These are phyloP conservation scores for Melopsittacus undulatus DNA, from an alignment of 2,797 vertebrate genomes.

Conservation along the genomic window DNA sequence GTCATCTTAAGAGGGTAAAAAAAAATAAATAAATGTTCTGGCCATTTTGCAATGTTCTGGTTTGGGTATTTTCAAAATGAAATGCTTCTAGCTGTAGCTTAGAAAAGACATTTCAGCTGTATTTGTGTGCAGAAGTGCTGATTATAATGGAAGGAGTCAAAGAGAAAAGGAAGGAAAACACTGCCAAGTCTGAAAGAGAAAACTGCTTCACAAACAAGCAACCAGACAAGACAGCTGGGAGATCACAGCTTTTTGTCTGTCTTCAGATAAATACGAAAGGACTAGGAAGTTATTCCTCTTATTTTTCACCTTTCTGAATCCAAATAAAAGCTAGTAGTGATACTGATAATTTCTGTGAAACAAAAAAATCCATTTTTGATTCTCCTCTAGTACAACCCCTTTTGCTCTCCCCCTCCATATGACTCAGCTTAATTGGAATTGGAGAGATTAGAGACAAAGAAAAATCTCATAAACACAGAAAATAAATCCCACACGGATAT, in stretches of 20 bases:
- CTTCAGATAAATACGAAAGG: not conserved
- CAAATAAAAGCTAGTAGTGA: not conserved
- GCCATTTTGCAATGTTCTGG: not conserved
- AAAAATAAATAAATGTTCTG: not conserved
- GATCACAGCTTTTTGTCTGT: not conserved
- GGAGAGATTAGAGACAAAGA: constrained; percentile 3
- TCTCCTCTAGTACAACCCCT: not conserved
- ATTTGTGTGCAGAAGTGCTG: not conserved
- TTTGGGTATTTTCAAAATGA: not conserved
- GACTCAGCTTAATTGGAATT: not conserved
- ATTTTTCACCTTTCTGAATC: not conserved
- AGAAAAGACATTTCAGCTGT: not conserved
- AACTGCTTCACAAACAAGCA: not conserved
- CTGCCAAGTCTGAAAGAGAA: not conserved
- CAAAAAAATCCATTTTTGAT: not conserved
- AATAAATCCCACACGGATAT: constrained; percentile 13
- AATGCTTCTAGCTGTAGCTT: not conserved
- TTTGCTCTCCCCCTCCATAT: not conserved
- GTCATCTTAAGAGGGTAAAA: not conserved
- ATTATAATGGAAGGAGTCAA: not conserved
- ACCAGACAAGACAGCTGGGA: not conserved
- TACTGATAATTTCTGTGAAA: not conserved
- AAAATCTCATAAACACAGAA: constrained; percentile 33
- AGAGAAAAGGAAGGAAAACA: not conserved
- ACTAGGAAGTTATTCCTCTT: not conserved